Conservation (phyloP, 2,113 vertebrate species). For the Hyperoodon ampullatus region DNA sequence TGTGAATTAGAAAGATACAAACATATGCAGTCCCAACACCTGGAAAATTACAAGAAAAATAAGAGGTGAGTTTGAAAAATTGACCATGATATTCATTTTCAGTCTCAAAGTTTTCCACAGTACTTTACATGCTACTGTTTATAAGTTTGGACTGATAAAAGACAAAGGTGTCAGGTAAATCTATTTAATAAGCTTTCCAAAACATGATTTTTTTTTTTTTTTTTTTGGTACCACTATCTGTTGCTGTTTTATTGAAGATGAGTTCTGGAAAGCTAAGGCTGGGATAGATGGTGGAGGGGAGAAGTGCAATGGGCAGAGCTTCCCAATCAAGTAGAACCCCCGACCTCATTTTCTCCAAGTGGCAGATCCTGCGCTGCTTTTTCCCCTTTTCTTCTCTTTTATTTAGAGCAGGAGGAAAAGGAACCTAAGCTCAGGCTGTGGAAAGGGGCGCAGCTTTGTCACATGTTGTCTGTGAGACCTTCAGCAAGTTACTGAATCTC, state of each 20-base stretch:
- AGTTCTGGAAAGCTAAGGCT: background rate
- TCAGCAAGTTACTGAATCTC: background rate
- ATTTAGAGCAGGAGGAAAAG: background rate
- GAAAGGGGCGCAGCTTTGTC: background rate
- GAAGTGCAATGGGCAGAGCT: background rate
- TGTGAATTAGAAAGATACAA: constrained; percentile 93
- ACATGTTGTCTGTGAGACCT: accelerated
- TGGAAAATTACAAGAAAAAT: constrained; percentile 93
- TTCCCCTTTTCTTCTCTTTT: background rate
- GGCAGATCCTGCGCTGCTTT: background rate
- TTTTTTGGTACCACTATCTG: background rate
- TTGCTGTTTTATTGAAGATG: background rate
- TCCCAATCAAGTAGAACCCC: background rate
- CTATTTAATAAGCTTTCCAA: background rate
- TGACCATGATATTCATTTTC: background rate
- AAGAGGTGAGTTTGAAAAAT: constrained; percentile 89
- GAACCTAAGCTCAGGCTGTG: background rate
- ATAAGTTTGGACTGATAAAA: background rate
- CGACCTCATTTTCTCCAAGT: background rate
- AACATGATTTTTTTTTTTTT: background rate
- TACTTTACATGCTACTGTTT: background rate
- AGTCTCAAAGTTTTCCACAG: background rate
- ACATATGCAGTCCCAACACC: constrained; percentile 87
- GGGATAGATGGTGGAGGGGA: background rate
- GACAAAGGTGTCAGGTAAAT: background rate